Conservation (phyloP, 2,113 vertebrate species). For the Anoplopoma fimbria region DNA sequence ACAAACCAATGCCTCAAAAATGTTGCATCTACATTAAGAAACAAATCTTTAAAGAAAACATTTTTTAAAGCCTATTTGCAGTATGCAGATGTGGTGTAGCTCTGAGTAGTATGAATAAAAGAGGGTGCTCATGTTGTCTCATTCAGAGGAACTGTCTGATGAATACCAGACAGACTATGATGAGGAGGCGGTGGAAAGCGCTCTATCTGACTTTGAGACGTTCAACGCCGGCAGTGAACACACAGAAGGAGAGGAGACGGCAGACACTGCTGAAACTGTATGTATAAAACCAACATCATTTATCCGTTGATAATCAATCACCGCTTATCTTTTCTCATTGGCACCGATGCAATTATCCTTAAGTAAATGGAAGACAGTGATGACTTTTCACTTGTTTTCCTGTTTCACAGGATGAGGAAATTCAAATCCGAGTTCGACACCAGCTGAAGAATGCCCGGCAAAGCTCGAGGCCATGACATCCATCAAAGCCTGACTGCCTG, state of each 20-base stretch:
- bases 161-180: constrained; percentile 95
- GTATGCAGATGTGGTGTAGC: too few species aligned
- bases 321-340: background rate
- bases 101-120: background rate
- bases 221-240: constrained; percentile 76
- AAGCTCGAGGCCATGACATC: constrained; percentile 15
- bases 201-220: constrained; percentile 79
- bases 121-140: background rate
- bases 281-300: background rate
- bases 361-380: background rate
- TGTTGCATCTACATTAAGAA: background rate
- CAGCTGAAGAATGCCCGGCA: background rate
- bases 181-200: constrained; percentile 84
- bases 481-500: background rate
- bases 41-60: background rate
- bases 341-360: background rate
- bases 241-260: constrained; percentile 81
- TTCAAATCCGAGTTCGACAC: constrained; percentile 42
- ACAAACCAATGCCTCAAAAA: background rate
- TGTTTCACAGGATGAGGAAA: constrained; percentile 78
- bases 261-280: constrained; percentile 87
- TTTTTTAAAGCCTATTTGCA: background rate
- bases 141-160: constrained; percentile 87
- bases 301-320: too few species aligned
- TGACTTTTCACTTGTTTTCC: background rate